These are phyloP conservation scores for Xiphophorus birchmanni DNA, from an alignment of 2,797 vertebrate species.

Conservation along the genomic window DNA sequence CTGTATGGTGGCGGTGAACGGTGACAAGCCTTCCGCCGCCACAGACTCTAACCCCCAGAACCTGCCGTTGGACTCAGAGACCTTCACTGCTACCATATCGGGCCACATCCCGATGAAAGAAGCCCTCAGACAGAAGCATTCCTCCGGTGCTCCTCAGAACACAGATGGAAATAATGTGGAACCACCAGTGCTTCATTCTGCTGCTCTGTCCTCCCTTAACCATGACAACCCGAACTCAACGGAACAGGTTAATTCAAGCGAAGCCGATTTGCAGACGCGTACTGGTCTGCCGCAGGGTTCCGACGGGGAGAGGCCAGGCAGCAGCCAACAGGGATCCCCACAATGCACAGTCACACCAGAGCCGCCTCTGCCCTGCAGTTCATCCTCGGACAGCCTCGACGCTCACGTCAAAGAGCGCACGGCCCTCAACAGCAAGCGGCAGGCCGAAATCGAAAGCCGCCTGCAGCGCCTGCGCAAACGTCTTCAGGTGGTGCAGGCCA, in stretches of 20 bases:
- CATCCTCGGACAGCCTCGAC: conserved; percentile 81
- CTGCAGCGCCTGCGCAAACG: conserved; percentile 93
- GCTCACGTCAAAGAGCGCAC: conserved; percentile 87
- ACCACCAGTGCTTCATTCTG: conserved; percentile 61
- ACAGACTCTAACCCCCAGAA: conserved; percentile 80
- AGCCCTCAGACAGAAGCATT: conserved; percentile 82
- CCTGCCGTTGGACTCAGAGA: conserved; percentile 67
- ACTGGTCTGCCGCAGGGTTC: conserved; percentile 47
- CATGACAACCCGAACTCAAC: conserved; percentile 56
- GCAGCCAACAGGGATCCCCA: conserved; percentile 61
- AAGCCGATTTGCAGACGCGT: conserved; percentile 55
- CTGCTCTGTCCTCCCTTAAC: conserved; percentile 57
- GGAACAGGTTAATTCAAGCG: conserved; percentile 55
- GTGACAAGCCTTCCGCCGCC: conserved; percentile 73
- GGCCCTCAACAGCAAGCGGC: conserved; percentile 85
- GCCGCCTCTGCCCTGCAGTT: conserved; percentile 47
- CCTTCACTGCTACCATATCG: conserved; percentile 75
- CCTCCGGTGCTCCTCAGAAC: conserved; percentile 67
- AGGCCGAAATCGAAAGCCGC: conserved; percentile 89
- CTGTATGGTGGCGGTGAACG: conserved; percentile 81
- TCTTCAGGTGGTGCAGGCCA: conserved; percentile 96
- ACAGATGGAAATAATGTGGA: conserved; percentile 66
- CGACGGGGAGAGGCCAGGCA: conserved; percentile 64
- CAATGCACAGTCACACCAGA: conserved; percentile 50
- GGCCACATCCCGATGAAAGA: conserved; percentile 85